These are phyloP conservation scores for Sphecodes monilicornis DNA, from an alignment of 2,888 invertebrate species.

Conservation along the genomic window DNA sequence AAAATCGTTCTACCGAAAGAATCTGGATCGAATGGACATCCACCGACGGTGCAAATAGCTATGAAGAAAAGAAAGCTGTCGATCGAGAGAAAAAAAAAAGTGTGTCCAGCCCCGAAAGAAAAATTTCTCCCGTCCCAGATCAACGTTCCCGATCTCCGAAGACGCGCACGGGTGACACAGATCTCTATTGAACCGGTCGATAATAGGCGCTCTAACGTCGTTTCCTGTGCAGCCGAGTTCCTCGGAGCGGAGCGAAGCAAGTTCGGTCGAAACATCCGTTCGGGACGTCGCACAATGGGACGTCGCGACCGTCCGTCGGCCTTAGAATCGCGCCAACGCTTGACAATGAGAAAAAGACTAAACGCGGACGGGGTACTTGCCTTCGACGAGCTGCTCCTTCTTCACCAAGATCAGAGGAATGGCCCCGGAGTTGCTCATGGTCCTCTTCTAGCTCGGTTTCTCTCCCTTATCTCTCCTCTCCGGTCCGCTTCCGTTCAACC, in stretches of 20 bases:
- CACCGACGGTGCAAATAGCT: not conserved
- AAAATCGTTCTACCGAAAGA: not conserved
- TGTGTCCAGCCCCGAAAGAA: not conserved
- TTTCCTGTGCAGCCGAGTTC: slow-evolving; percentile 34
- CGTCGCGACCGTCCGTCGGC: slow-evolving; percentile 18
- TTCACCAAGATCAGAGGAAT: slow-evolving; percentile 80
- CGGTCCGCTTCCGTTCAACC: slow-evolving; percentile 39
- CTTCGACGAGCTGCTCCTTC: slow-evolving; percentile 80
- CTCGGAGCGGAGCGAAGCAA: not conserved
- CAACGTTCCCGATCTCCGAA: slow-evolving; percentile 8
- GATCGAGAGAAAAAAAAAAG: not conserved
- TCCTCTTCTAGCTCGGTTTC: not conserved
- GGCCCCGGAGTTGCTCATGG: slow-evolving; percentile 80
- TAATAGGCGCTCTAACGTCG: slow-evolving; percentile 33
- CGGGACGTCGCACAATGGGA: slow-evolving; percentile 31
- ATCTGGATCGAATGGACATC: not conserved
- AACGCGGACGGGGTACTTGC: slow-evolving; percentile 72
- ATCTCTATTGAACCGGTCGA: slow-evolving; percentile 36
- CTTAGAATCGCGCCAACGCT: slow-evolving; percentile 20
- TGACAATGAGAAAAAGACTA: slow-evolving; percentile 39
- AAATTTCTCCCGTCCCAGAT: not conserved
- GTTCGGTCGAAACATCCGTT: slow-evolving; percentile 30
- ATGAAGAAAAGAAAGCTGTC: not conserved
- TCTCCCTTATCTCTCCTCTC: slow-evolving; percentile 21
- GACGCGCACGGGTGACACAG: slow-evolving; percentile 18